Percentiles rank a stretch among this genome's conserved stretches.
These are phyloP conservation scores for Mus spretus DNA, from an alignment of 2,797 vertebrate species.

Conservation along the genomic window DNA sequence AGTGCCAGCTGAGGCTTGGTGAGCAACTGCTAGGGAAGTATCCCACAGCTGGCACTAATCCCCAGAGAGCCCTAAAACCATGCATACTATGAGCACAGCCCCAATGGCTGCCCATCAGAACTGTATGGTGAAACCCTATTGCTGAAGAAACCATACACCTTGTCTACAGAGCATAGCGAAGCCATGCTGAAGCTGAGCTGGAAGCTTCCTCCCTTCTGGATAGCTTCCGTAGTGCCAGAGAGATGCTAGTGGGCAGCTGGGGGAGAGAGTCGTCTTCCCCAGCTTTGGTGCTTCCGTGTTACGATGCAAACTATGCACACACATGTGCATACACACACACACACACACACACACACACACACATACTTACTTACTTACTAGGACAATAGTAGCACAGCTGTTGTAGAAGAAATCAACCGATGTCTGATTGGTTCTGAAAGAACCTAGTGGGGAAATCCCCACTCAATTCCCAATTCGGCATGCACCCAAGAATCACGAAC, in stretches of 20 bases:
- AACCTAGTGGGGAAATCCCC: no score
- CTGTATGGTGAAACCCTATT: neutral
- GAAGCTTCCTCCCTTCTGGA: neutral
- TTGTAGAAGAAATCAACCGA: neutral
- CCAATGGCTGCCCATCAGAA: neutral
- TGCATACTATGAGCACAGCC: neutral
- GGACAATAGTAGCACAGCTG: neutral
- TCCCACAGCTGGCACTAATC: neutral
- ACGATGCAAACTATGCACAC: neutral
- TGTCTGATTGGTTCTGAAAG: neutral
- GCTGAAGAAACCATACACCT: neutral
- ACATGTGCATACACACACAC: no score
- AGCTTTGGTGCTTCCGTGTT: neutral
- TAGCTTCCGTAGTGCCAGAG: neutral
- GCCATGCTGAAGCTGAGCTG: neutral
- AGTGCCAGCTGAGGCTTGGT: neutral
- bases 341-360: no score
- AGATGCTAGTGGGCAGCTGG: neutral
- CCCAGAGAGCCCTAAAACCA: neutral
- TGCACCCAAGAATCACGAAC: no score
- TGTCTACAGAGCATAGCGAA: neutral
- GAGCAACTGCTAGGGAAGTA: no score
- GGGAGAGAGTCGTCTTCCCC: neutral
- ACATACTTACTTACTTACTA: no score
- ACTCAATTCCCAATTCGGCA: no score